phyloP scores from a whole-genome alignment of 1,140 invertebrate genomes.

The Diabrotica virgifera region DNA sequence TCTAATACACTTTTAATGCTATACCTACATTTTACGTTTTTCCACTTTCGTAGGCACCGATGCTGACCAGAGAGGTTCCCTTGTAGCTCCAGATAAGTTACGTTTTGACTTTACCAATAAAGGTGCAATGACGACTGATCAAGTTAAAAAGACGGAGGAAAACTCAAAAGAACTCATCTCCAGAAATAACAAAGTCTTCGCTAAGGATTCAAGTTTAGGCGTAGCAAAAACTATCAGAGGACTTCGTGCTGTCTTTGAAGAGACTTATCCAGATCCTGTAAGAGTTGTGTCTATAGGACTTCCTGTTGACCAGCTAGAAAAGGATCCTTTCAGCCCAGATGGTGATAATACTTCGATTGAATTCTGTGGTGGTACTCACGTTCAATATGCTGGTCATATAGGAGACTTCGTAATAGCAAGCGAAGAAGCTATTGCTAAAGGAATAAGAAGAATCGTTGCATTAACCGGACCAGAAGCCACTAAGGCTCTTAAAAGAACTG shows the following conservation, averaged over 20 bases:
- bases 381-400: conserved; percentile 85
- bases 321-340: conserved; percentile 74
- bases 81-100: conserved; percentile 95
- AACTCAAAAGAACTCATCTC: conserved; percentile 74
- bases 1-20: no score
- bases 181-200: conserved; percentile 82
- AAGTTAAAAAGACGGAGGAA: conserved; percentile 85
- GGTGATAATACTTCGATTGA: conserved; percentile 92
- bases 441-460: conserved; percentile 92
- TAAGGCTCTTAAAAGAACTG: conserved; percentile 79
- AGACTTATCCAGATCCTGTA: conserved; percentile 98
- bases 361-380: conserved; percentile 99
- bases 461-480: conserved; percentile 91
- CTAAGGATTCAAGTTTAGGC: conserved; percentile 80
- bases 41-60: conserved; percentile 60
- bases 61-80: conserved; percentile 94
- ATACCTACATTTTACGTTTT: no score
- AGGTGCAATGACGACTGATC: conserved; percentile 80
- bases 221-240: conserved; percentile 92
- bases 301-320: conserved; percentile 84
- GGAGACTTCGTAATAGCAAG: conserved; percentile 93
- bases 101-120: conserved; percentile 98
- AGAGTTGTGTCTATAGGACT: conserved; percentile 93
- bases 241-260: conserved; percentile 96
- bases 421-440: conserved; percentile 99